Percentiles rank a stretch among this genome's conserved stretches.
These are phyloP conservation scores for Spilogale gracilis DNA, from an alignment of 2,113 vertebrate genomes.

Conservation along the genomic window DNA sequence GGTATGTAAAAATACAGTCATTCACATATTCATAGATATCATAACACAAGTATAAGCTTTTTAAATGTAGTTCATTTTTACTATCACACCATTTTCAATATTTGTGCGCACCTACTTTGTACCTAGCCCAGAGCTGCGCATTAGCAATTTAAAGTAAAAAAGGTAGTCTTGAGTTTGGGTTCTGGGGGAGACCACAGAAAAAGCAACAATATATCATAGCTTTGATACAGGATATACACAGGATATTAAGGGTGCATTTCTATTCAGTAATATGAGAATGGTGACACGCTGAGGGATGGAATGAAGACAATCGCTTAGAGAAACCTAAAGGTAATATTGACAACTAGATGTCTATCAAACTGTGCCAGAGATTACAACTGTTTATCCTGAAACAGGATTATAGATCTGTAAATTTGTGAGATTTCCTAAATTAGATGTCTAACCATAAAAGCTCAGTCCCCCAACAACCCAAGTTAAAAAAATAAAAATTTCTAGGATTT, in stretches of 20 bases:
- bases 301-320: background rate
- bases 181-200: background rate
- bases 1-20: constrained; percentile 14
- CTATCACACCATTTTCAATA: background rate
- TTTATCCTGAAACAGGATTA: background rate
- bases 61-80: constrained; percentile 2
- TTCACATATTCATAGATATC: background rate
- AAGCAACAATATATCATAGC: background rate
- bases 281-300: background rate
- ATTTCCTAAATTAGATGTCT: background rate
- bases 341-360: background rate
- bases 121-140: background rate
- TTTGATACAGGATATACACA: background rate
- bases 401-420: background rate
- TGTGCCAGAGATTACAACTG: background rate
- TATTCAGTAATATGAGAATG: background rate
- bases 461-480: background rate
- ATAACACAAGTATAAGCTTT: background rate
- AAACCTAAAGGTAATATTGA: background rate
- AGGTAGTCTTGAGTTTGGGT: background rate
- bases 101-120: background rate
- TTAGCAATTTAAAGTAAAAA: background rate
- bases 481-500: background rate
- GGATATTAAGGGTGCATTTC: background rate
- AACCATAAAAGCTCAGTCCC: background rate